Percentiles rank a stretch among this genome's conserved stretches.
phyloP scores from a whole-genome alignment of 2,888 invertebrate genomes.

The Eupithecia vulgata region DNA sequence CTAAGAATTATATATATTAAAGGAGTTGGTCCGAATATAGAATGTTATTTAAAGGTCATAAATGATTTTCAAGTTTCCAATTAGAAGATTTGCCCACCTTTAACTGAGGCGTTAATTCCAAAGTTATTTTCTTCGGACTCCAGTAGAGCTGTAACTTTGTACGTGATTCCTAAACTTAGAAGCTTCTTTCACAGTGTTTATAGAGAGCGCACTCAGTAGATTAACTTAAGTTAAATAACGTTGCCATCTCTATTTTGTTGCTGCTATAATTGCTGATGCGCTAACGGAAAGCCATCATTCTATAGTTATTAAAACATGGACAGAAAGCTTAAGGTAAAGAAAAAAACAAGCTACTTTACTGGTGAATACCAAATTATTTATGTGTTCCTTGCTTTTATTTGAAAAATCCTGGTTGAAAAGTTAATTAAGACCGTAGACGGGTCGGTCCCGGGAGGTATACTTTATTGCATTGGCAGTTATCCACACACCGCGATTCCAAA shows the following conservation, averaged over 20 bases:
- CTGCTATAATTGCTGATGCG: background rate
- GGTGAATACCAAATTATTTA: slow-evolving; percentile 26
- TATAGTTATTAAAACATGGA: background rate
- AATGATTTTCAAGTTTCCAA: slow-evolving; percentile 41
- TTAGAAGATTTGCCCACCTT: slow-evolving; percentile 42
- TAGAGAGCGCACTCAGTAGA: slow-evolving; percentile 13
- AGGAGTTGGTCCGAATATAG: background rate
- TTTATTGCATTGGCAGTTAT: slow-evolving; percentile 75
- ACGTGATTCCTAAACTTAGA: slow-evolving; percentile 59
- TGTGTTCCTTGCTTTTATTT: slow-evolving; percentile 52
- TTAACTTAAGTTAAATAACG: background rate
- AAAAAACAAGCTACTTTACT: slow-evolving; percentile 12
- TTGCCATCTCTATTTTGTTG: background rate
- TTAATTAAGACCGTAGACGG: slow-evolving; percentile 79
- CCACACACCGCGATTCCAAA: slow-evolving; percentile 57
- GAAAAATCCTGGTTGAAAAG: slow-evolving; percentile 72
- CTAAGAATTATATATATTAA: background rate
- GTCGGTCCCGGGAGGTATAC: slow-evolving; percentile 74
- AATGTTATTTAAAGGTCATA: slow-evolving; percentile 8
- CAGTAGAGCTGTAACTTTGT: slow-evolving; percentile 51
- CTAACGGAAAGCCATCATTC: background rate
- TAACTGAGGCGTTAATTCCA: slow-evolving; percentile 45
- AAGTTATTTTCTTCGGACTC: slow-evolving; percentile 51
- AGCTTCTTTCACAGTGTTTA: slow-evolving; percentile 50
- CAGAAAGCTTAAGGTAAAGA: too few relatives aligned